phyloP scores from a whole-genome alignment of 2,888 invertebrate species.

The Philaethria dido region DNA sequence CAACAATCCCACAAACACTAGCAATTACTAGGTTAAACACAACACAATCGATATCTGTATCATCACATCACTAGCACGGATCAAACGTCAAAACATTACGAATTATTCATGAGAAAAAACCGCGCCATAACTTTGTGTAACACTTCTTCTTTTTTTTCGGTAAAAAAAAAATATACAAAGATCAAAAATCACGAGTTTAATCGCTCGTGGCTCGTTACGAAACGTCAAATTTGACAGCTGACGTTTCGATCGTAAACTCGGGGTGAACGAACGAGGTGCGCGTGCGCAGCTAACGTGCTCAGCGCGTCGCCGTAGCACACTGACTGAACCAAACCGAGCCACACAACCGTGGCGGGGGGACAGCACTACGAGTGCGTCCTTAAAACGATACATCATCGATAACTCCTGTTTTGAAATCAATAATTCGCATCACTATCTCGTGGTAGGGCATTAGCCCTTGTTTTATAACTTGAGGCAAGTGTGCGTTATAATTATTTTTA shows the following conservation, averaged over 20 bases:
- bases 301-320: slow-evolving; percentile 67
- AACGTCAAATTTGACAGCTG: slow-evolving; percentile 77
- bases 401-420: slow-evolving; percentile 55
- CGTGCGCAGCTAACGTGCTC: slow-evolving; percentile 57
- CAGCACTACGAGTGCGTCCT: slow-evolving; percentile 62
- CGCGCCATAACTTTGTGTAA: slow-evolving; percentile 53
- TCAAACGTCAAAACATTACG: slow-evolving; percentile 60
- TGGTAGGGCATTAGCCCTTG: slow-evolving; percentile 35
- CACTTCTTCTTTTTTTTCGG: slow-evolving; percentile 41
- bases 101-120: slow-evolving; percentile 60
- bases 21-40: slow-evolving; percentile 53
- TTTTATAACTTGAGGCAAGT: slow-evolving; percentile 30
- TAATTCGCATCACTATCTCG: slow-evolving; percentile 46
- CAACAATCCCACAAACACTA: slow-evolving; percentile 56
- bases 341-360: slow-evolving; percentile 63
- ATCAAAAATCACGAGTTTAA: slow-evolving; percentile 53
- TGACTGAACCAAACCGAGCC: slow-evolving; percentile 55
- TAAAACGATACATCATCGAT: slow-evolving; percentile 70
- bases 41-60: slow-evolving; percentile 55
- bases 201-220: slow-evolving; percentile 58
- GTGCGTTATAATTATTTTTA: slow-evolving; percentile 39
- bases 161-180: slow-evolving; percentile 36
- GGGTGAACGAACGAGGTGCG: slow-evolving; percentile 64
- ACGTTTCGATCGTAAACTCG: slow-evolving; percentile 62
- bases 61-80: slow-evolving; percentile 69